Percentiles rank a stretch among this genome's conserved stretches.
phyloP scores from a whole-genome alignment of 1,140 invertebrate genomes.

The Macrobrachium rosenbergii region DNA sequence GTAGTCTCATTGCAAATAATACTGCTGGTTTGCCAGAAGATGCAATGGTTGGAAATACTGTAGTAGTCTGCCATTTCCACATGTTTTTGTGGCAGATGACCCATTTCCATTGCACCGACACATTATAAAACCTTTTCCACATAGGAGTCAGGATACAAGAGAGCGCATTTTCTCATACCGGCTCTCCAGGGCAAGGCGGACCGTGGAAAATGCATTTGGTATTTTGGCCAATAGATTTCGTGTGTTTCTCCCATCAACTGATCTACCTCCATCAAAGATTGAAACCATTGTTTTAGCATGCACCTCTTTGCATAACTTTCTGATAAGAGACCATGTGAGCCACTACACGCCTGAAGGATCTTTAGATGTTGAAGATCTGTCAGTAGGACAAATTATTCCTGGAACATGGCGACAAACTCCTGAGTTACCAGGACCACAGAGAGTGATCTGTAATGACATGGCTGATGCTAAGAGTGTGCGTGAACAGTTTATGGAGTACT shows the following conservation, averaged over 20 bases:
- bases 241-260: conserved; percentile 33
- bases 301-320: neutral
- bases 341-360: conserved; percentile 38
- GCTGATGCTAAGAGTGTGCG: too few species aligned
- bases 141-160: neutral
- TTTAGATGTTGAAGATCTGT: conserved; percentile 27
- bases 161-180: conserved; percentile 20
- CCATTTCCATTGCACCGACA: conserved; percentile 26
- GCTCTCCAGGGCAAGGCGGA: conserved; percentile 23
- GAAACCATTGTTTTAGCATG: conserved; percentile 20
- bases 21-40: conserved; percentile 23
- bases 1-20: conserved; percentile 14
- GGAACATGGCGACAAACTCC: too few species aligned
- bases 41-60: neutral
- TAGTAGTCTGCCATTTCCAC: neutral
- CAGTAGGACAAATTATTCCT: too few species aligned
- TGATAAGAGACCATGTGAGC: too few species aligned
- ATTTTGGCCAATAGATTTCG: conserved; percentile 26
- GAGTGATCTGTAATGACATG: too few species aligned
- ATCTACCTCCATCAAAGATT: conserved; percentile 32
- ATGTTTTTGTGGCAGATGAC: conserved; percentile 43
- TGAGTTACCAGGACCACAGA: too few species aligned
- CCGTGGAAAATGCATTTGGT: too few species aligned
- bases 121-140: conserved; percentile 28
- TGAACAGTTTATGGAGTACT: too few species aligned